Evolutionary conservation across 2,113 vertebrate genomes (phyloP), one percentile per base, ranked within the genome.

Genomic region (Andinoacara biseriatus): DNA sequence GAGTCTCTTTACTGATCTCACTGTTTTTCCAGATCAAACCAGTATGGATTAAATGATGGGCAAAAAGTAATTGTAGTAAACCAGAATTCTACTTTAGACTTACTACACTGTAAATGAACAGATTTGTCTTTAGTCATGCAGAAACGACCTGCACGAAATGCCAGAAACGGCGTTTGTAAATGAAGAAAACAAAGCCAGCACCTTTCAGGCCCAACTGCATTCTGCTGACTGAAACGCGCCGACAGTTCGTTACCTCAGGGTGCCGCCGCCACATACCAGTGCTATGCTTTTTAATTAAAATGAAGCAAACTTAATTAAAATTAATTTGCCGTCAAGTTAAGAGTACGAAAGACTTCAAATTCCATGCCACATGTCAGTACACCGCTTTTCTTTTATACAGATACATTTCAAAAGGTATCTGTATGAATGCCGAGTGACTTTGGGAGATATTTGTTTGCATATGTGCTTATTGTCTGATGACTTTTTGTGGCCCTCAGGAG

Each of bases 401-500:
- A 69, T 38, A 4, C 65, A 31, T 69, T 69, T 52, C 29, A 52
- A 29, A 69, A 49, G 26, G 18, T 49, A 43, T 5, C 63, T 49
- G 11, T 29, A 49, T 69, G 40, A 49, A 49, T 20, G 0, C 40
- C 29, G 15, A 49, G 0, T 52, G 43, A 31, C 65, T 31, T 4
- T 8, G 65, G 18, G 26, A 26, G 26, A 26, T 26, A 26, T 26
- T 26, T 26, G 2, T 26, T 26, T 26, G 26, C 26, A 2, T 26
- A 26, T 40, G 20, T 63, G 35, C 62, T 7, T 15, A 17, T 67
- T 67, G 26, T 10, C 31, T 61, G 83, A 31, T 81, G 1, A 79
- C 58, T 84, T 43, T n/a, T 86, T 20, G 67, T 76, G 11, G 7
- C 38, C 75, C 90, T 81, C 84, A 99, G 98, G 97, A 99, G 76